A percentile compares a stretch with the other conserved stretches of the same genome.
Conservation (phyloP, 2,888 invertebrate genomes). For the Cataglyphis livida region DNA sequence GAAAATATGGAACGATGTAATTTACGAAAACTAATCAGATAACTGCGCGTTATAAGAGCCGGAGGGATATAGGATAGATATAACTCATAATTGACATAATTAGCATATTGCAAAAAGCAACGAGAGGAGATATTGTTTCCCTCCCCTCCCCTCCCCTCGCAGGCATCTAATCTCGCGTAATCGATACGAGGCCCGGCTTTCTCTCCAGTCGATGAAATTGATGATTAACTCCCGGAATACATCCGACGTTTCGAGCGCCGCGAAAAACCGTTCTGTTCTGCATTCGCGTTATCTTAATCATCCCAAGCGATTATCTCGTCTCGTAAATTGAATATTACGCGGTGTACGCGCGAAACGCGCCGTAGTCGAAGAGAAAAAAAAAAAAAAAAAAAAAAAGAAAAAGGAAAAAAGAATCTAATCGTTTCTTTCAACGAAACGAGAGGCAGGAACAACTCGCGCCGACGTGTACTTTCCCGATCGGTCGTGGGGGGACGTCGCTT, state of each 20-base stretch:
- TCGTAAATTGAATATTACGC: constrained; percentile 36
- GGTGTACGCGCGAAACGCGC: not conserved
- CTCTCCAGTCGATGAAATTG: constrained; percentile 19
- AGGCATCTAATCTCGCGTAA: constrained; percentile 25
- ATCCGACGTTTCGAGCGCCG: constrained; percentile 17
- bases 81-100: constrained; percentile 71
- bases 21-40: constrained; percentile 77
- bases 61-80: constrained; percentile 63
- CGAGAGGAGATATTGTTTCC: constrained; percentile 53
- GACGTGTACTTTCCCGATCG: constrained; percentile 5
- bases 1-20: constrained; percentile 77
- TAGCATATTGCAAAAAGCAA: constrained; percentile 67
- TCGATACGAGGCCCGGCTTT: constrained; percentile 29
- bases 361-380: no score
- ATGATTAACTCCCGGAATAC: constrained; percentile 20
- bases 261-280: constrained; percentile 31
- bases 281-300: constrained; percentile 42
- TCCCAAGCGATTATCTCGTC: constrained; percentile 34
- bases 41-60: constrained; percentile 66
- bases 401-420: not conserved
- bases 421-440: not conserved
- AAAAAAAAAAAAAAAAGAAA: no score
- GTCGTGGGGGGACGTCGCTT: constrained; percentile 5
- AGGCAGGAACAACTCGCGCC: not conserved
- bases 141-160: not conserved